Base-by-base conservation (phyloP, 2,797 vertebrate species). In the Enteromius mattozi region DNA sequence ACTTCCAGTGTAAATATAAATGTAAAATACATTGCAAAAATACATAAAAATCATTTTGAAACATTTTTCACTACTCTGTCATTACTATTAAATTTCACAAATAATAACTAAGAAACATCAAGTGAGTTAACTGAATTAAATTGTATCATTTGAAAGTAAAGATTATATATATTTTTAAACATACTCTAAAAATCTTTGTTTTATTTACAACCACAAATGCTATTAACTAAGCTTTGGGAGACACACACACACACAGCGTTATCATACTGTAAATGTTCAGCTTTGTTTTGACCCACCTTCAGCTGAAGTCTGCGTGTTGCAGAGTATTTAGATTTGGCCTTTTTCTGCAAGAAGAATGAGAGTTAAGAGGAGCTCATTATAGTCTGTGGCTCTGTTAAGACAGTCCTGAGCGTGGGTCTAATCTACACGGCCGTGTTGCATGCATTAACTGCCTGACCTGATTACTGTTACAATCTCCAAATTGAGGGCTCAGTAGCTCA, bases 281-380 rank as follows among this genome's bases (percentile, higher is more conserved):
- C 19, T 75, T 40, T 40, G 47, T 68, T 56, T 21, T 61, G 54
- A 63, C 93, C 87, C 89, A 91, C 90, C 90, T 92, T 92, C 66
- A 91, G 86, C 80, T 89, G 89, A 76, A 91, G 89, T 89, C 91
- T 87, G 54, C 90, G 89, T 74, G 89, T 89, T 68, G 92, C 81
- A 47, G 91, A 89, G 89, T 89, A 92, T 86, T 91, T 91, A 78
- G 87, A 86, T 51, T 81, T 91, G 27, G 37, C 56, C 72, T 76
- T 89, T 49, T 54, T 92, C 89, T 92, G 85, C 19, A 74, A 83
- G 7, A 88, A 61, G 47, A 37, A 7, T 40, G 76, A 80, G 49
- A 90, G 70, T 69, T 72, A 45, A 76, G 42, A 54, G 17, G 63
- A 61, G 81, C 47, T 78, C 68, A 78, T 86, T 83, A 74, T 21